Evolutionary conservation across 1,140 invertebrate genomes (phyloP), one percentile per base, ranked within the genome.

Genomic region (Paralvinella palmiformis): DNA sequence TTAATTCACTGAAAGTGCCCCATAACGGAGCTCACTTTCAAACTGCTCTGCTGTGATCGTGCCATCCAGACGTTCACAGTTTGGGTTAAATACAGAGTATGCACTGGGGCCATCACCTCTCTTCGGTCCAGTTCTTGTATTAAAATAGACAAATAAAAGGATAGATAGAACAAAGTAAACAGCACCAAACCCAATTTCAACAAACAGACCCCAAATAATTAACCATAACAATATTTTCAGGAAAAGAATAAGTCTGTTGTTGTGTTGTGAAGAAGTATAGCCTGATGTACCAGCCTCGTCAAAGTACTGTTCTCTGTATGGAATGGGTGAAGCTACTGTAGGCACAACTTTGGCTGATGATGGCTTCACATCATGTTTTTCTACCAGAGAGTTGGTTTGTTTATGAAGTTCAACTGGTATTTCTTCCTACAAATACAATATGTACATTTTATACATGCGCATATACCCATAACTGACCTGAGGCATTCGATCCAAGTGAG

Each of bases 81-180:
- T 88, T 66, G 89, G 88, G 85, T 99, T 98, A 75, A 98, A 98
- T 0, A 98, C 95, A 60, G 94, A 98, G 78, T 98, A 99, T 0
- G 96, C 94, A 82, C 92, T 97, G 0, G 90, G 77, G 85, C 94
- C 91, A 36, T 87, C 87, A 15, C 68, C 79, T 61, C 84, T 86
- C 74, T 85, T 90, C 22, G 69, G 67, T 32, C 71, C 70, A 68
- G 78, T 72, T 85, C 91, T 80, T 36, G 92, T 94, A 76, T 94
- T 97, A 0, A 86, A 81, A 75, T 86, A 96, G 52, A 98, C 91
- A 24, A 90, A 85, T 69, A 90, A 73, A 53, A 98, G 83, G 0
- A 85, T 78, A 5, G 92, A 92, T 7, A 91, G 61, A 44, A 91
- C 85, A 72, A 97, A 88, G 78, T 88, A 98, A 1, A 96, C 88